phyloP scores from a whole-genome alignment of 2,113 vertebrate genomes.

The Heptranchias perlo region DNA sequence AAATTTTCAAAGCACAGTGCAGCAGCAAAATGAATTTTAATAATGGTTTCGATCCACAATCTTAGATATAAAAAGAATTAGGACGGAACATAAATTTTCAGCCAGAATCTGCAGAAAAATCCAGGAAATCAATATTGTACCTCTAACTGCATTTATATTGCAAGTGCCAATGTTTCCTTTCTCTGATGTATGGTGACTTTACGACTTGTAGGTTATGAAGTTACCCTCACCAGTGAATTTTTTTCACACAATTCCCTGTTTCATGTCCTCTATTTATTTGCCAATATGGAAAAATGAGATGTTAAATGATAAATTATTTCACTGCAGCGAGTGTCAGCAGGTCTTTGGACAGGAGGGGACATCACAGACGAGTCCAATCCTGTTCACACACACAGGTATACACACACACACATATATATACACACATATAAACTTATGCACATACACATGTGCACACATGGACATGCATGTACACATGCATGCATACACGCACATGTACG shows the following conservation, averaged over 20 bases:
- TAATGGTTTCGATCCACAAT: conserved; percentile 23
- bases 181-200: neutral
- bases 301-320: neutral
- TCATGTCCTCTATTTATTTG: neutral
- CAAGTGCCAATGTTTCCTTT: neutral
- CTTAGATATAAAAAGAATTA: conserved; percentile 11
- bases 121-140: neutral
- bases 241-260: neutral
- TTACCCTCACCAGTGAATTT: neutral
- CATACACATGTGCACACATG: too few species aligned
- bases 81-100: conserved; percentile 7
- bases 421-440: neutral
- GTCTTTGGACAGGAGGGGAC: neutral
- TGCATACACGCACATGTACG: neutral
- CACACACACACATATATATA: neutral
- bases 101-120: neutral
- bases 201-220: neutral
- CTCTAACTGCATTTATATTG: neutral
- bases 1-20: neutral
- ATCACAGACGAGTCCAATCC: neutral
- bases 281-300: neutral
- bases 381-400: neutral
- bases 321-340: neutral
- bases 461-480: neutral
- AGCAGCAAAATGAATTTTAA: conserved; percentile 34